Base-by-base conservation (phyloP, 2,797 vertebrate genomes). In the Hemitrygon akajei region DNA sequence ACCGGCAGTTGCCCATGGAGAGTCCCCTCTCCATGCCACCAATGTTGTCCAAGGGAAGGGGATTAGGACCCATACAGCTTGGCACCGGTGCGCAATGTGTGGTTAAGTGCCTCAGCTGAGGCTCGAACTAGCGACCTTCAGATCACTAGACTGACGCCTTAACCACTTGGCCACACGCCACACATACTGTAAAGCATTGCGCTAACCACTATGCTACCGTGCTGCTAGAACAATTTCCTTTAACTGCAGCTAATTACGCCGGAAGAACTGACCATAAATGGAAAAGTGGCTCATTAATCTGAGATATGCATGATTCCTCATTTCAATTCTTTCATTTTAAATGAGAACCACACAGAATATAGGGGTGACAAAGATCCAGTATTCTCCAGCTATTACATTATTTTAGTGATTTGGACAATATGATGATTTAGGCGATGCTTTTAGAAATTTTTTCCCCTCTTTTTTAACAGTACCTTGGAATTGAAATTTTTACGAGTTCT, bases 241-340 rank as follows among this genome's bases (percentile, higher is more conserved):
- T 93, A 93, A 93, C 63, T 93, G 71, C 71, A 56, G 76, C 27
- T 75, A 92, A 73, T 92, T 92, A n/a, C 34, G 40, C 34, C 60
- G 16, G 86, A 89, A 69, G 66, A 89, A 69, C 86, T 27, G 86
- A 89, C 86, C 86, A 69, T 69, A 75, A 92, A 47, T 71, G 25
- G 75, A 25, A 92, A 47, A 92, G 71, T 91, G 37, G 63, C 89
- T 71, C 89, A 71, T 91, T 89, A n/a, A 69, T 75, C 91, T 75
- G 91, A 91, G 73, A 47, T 40, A 71, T 71, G 89, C 75, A 34
- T 47, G 34, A 73, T 75, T 92, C 69, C 71, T 73, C 47, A 47
- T 75, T 92, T 75, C 22, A 75, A 37, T 92, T 75, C 69, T 58
- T 92, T 92, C 47, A 47, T 47, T 47, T 75, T 75, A 5, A 75